Evolutionary conservation across 2,113 vertebrate genomes (phyloP).

Genomic region (Callipepla squamata): DNA sequence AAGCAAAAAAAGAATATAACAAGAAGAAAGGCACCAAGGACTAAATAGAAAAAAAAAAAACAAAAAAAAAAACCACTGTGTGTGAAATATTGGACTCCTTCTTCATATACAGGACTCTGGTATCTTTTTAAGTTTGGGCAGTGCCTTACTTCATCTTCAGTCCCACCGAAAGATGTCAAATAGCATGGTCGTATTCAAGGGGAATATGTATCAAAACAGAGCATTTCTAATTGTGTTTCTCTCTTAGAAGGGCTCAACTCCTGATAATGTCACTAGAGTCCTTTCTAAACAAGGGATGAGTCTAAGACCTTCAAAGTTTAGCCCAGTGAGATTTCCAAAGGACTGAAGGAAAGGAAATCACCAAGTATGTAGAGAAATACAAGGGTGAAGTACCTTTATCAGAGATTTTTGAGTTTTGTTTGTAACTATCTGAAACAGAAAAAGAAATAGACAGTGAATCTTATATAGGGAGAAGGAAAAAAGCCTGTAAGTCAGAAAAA

Average conservation of each 20-base stretch:
- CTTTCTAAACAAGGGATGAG: neutral
- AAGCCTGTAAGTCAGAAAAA: slow-evolving; percentile 32
- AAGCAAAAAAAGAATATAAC: slow-evolving; percentile 6
- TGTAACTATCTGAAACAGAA: slow-evolving; percentile 89
- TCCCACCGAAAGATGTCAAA: neutral
- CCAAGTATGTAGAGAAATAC: slow-evolving; percentile 63
- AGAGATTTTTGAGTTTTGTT: slow-evolving; percentile 87
- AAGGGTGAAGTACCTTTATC: slow-evolving; percentile 80
- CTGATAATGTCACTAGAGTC: neutral
- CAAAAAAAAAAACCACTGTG: neutral
- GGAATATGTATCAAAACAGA: slow-evolving; percentile 1
- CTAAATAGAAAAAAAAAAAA: neutral
- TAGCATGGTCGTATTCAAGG: neutral
- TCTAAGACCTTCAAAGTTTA: slow-evolving; percentile 32
- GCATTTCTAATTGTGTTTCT: neutral
- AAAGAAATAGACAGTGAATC: slow-evolving; percentile 73
- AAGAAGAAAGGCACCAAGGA: slow-evolving; percentile 37
- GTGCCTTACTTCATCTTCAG: neutral
- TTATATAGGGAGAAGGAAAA: slow-evolving; percentile 29
- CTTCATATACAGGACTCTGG: neutral
- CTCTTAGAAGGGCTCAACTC: neutral
- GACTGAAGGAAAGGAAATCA: slow-evolving; percentile 47
- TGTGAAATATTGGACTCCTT: neutral
- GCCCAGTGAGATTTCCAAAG: slow-evolving; percentile 3
- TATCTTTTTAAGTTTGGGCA: neutral